These are phyloP conservation scores for Ictalurus furcatus DNA, from an alignment of 2,113 vertebrate genomes.

Conservation along the genomic window DNA sequence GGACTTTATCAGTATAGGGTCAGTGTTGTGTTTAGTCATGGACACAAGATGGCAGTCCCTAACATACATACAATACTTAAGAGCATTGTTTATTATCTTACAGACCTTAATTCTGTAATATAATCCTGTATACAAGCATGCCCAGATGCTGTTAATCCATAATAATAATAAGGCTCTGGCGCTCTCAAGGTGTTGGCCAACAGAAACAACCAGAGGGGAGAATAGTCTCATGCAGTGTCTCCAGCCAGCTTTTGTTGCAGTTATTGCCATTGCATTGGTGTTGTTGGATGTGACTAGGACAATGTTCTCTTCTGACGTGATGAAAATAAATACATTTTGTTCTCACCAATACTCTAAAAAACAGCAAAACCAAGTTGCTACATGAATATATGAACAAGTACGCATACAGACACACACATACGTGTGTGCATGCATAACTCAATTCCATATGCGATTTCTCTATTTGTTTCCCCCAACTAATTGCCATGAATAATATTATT, in stretches of 20 bases:
- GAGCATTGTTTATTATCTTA: background rate
- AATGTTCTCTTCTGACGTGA: background rate
- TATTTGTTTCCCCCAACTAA: too few species aligned
- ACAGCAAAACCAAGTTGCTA: background rate
- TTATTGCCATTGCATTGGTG: background rate
- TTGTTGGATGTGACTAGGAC: background rate
- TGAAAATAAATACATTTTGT: background rate
- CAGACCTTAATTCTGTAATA: background rate
- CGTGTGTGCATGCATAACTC: too few species aligned
- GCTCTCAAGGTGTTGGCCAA: background rate
- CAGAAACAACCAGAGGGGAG: background rate
- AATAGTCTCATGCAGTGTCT: background rate
- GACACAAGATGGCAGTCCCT: conserved; percentile 44
- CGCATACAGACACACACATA: too few species aligned
- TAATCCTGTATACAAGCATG: background rate
- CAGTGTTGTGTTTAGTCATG: conserved; percentile 17
- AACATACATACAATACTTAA: background rate
- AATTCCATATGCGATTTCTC: too few species aligned
- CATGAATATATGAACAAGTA: background rate
- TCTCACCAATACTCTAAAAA: background rate
- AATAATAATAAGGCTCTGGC: background rate
- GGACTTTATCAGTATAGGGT: background rate
- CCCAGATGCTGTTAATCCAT: background rate
- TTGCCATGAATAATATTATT: too few species aligned
- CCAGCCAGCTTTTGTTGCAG: background rate